Evolutionary conservation across 2,797 vertebrate genomes (phyloP).

Genomic region (Aulostomus chinensis): DNA sequence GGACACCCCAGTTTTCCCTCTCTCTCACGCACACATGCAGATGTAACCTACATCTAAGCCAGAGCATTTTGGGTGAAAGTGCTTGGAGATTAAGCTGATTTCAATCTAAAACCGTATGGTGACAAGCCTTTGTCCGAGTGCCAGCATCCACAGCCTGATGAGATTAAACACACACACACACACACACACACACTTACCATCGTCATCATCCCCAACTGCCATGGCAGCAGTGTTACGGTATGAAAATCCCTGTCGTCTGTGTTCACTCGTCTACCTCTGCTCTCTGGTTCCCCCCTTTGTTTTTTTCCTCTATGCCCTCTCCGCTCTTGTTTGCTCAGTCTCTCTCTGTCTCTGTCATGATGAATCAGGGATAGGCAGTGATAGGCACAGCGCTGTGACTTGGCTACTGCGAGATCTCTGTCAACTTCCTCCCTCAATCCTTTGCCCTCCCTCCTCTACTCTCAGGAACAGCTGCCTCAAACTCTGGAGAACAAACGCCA

Average conservation of each 20-base stretch:
- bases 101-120: slow-evolving; percentile 59
- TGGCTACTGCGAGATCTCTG: slow-evolving; percentile 61
- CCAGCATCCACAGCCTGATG: slow-evolving; percentile 52
- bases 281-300: slow-evolving; percentile 24
- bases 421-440: slow-evolving; percentile 50
- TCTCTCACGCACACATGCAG: not conserved
- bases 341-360: slow-evolving; percentile 65
- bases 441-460: slow-evolving; percentile 24
- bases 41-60: slow-evolving; percentile 14
- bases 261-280: slow-evolving; percentile 17
- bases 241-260: slow-evolving; percentile 23
- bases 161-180: slow-evolving; percentile 53
- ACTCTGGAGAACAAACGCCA: slow-evolving; percentile 34
- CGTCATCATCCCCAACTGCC: slow-evolving; percentile 62
- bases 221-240: slow-evolving; percentile 52
- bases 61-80: slow-evolving; percentile 48
- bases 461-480: slow-evolving; percentile 59
- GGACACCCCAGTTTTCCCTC: slow-evolving; percentile 14
- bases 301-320: slow-evolving; percentile 36
- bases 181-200: slow-evolving; percentile 51
- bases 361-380: slow-evolving; percentile 77
- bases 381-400: slow-evolving; percentile 75
- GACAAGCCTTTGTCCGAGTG: slow-evolving; percentile 56
- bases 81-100: slow-evolving; percentile 61
- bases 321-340: slow-evolving; percentile 40